These are phyloP conservation scores for Colletes gigas DNA, from an alignment of 1,140 invertebrate genomes.

Conservation along the genomic window DNA sequence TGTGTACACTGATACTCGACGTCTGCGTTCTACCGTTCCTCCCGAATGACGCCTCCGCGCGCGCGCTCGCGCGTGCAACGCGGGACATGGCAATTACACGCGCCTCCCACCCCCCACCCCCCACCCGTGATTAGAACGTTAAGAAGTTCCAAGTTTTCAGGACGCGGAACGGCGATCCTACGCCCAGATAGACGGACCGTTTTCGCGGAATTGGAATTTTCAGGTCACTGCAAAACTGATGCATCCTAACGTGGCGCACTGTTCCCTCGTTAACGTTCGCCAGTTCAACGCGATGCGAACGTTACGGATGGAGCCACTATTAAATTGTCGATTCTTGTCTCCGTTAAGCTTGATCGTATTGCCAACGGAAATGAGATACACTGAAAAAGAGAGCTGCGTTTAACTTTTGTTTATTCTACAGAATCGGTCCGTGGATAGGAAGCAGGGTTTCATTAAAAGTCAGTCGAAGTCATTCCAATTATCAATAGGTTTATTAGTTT, in stretches of 20 bases:
- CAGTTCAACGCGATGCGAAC: too few species aligned
- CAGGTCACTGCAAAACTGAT: too few species aligned
- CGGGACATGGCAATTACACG: constrained; percentile 34
- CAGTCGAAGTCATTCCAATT: constrained; percentile 16
- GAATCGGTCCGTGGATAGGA: neutral
- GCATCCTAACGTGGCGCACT: too few species aligned
- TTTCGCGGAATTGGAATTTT: neutral
- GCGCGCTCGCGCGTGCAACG: neutral
- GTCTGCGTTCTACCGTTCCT: constrained; percentile 14
- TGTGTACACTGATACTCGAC: constrained; percentile 34
- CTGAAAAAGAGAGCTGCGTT: too few species aligned
- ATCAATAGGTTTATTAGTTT: neutral
- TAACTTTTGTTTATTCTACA: too few species aligned
- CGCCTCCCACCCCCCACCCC: too few species aligned
- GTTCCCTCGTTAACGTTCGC: too few species aligned
- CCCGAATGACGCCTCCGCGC: constrained; percentile 1
- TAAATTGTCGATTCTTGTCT: too few species aligned
- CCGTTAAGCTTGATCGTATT: too few species aligned
- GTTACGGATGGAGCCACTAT: too few species aligned
- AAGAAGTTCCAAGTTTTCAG: constrained; percentile 27
- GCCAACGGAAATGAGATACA: too few species aligned
- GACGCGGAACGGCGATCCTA: neutral
- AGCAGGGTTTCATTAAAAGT: neutral
- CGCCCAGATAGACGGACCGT: neutral
- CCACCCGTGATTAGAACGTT: constrained; percentile 35